These are phyloP conservation scores for Cremastinae sp. DNA, from an alignment of 2,888 invertebrate genomes.

Conservation along the genomic window DNA sequence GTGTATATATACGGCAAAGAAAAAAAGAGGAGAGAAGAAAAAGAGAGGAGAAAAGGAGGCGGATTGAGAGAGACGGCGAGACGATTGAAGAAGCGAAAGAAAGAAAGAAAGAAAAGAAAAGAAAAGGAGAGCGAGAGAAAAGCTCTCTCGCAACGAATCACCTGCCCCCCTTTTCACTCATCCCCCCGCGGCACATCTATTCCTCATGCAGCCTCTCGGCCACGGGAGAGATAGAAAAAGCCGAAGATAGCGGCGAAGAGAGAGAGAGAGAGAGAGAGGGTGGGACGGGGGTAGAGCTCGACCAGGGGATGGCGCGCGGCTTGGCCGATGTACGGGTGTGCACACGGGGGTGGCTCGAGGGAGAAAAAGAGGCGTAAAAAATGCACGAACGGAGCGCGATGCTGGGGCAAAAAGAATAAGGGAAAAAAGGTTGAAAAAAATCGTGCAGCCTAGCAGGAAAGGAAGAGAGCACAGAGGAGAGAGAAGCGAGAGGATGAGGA, in stretches of 20 bases:
- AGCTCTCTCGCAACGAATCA: slow-evolving; percentile 12
- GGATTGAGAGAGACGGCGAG: slow-evolving; percentile 14
- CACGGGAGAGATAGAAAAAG: too few relatives aligned
- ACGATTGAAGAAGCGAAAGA: slow-evolving; percentile 52
- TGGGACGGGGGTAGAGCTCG: slow-evolving; percentile 42
- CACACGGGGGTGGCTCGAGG: slow-evolving; percentile 43
- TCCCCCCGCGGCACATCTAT: slow-evolving; percentile 13
- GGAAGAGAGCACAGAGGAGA: slow-evolving; percentile 50
- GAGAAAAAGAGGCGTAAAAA: slow-evolving; percentile 73
- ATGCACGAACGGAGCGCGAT: slow-evolving; percentile 69
- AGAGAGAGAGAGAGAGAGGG: slow-evolving; percentile 27
- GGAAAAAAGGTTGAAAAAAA: slow-evolving; percentile 56
- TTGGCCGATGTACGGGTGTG: slow-evolving; percentile 40
- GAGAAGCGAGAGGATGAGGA: slow-evolving; percentile 21
- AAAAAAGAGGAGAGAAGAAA: slow-evolving; percentile 34
- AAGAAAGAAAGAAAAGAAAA: slow-evolving; percentile 39
- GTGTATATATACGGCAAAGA: slow-evolving; percentile 10
- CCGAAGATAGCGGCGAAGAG: slow-evolving; percentile 40
- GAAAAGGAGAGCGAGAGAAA: slow-evolving; percentile 32
- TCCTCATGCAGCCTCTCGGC: slow-evolving; percentile 45
- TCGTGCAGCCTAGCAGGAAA: slow-evolving; percentile 65
- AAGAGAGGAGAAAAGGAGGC: slow-evolving; percentile 34
- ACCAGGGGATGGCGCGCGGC: slow-evolving; percentile 56
- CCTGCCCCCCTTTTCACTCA: slow-evolving; percentile 2
- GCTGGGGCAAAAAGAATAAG: slow-evolving; percentile 63